Conservation (phyloP, 1,140 invertebrate species). For the Carposina sasakii region DNA sequence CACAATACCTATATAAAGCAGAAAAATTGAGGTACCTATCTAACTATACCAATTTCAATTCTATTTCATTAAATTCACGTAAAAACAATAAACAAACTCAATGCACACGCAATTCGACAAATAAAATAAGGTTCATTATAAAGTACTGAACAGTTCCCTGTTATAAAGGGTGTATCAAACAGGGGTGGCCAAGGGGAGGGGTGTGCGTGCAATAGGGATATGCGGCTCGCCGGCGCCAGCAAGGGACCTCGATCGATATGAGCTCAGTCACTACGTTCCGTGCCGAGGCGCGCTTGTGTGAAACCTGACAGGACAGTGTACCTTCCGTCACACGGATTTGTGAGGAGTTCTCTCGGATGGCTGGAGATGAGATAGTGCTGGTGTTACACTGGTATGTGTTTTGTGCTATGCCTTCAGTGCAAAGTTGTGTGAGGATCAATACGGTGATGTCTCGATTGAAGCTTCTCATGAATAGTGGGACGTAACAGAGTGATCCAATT, state of each 20-base stretch:
- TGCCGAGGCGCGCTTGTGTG: slow-evolving; percentile 47
- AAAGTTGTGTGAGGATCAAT: slow-evolving; percentile 39
- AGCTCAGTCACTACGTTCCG: slow-evolving; percentile 37
- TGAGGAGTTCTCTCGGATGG: slow-evolving; percentile 43
- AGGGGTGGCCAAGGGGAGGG: slow-evolving; percentile 48
- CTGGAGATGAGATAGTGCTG: slow-evolving; percentile 57
- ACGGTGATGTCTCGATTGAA: slow-evolving; percentile 44
- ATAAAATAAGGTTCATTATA: no score
- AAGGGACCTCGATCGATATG: slow-evolving; percentile 60
- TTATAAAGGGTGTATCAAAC: slow-evolving; percentile 32
- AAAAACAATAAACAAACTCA: no score
- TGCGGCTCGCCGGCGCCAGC: slow-evolving; percentile 65
- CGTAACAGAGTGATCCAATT: no score
- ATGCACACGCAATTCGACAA: no score
- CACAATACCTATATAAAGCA: no score
- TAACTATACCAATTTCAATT: no score
- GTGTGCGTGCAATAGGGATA: slow-evolving; percentile 63
- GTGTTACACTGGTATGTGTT: slow-evolving; percentile 38
- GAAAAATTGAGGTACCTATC: no score
- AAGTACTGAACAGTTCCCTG: no score
- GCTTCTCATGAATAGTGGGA: no score
- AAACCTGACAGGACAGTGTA: no score
- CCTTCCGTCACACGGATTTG: no score
- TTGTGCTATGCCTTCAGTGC: slow-evolving; percentile 22
- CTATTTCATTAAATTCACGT: no score